Conservation (phyloP, 2,113 vertebrate species). For the Rhabdornis inornatus region DNA sequence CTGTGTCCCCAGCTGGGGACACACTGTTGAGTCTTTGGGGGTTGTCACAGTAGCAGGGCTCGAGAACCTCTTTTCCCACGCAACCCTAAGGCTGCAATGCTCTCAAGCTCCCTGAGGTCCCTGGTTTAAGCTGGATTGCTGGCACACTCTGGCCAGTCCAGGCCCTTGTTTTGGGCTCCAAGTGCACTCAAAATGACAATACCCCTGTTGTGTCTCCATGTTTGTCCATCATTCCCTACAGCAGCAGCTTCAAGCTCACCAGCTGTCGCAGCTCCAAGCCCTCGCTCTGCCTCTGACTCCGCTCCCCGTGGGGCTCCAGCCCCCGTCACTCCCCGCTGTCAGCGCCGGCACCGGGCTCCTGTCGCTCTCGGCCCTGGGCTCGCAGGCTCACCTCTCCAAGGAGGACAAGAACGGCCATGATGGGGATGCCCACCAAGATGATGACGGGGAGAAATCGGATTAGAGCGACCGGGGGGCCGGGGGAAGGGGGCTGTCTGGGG, state of each 20-base stretch:
- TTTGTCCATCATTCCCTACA: constrained; percentile 67
- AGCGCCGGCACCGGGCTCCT: constrained; percentile 90
- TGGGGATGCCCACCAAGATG: constrained; percentile 84
- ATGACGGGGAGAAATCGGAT: constrained; percentile 94
- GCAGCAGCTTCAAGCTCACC: constrained; percentile 98
- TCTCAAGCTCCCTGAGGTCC: not conserved
- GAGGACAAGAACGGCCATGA: constrained; percentile 94
- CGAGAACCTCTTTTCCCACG: not conserved
- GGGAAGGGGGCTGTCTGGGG: not conserved
- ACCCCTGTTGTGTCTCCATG: not conserved
- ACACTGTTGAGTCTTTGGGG: not conserved
- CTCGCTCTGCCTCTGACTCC: constrained; percentile 92
- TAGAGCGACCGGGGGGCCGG: constrained; percentile 56
- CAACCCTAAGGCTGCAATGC: rapidly evolving
- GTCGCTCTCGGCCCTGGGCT: constrained; percentile 91
- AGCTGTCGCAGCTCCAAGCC: constrained; percentile 97
- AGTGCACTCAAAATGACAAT: not conserved
- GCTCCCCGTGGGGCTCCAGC: constrained; percentile 90
- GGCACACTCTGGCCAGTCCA: not conserved
- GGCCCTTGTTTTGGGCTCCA: rapidly evolving
- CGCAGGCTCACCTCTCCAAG: constrained; percentile 89
- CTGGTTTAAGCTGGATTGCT: not conserved
- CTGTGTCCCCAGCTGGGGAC: not conserved
- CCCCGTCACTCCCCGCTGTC: constrained; percentile 83
- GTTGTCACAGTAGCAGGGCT: not conserved